Conservation (phyloP, 2,888 invertebrate species). For the Gari tellinella region DNA sequence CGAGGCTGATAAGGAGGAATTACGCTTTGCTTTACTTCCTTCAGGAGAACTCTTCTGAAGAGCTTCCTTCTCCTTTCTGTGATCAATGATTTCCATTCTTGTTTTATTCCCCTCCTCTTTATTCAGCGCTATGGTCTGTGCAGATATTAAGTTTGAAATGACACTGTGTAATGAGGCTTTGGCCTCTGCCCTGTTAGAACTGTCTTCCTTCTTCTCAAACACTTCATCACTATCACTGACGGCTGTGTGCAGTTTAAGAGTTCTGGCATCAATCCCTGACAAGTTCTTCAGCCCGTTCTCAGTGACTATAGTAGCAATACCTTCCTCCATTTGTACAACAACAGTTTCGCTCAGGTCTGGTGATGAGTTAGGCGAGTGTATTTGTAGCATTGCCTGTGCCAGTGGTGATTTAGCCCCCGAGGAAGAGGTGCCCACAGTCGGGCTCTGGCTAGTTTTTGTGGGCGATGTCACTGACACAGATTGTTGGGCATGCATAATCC, state of each 20-base stretch:
- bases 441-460: slow-evolving; percentile 23
- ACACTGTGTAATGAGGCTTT: slow-evolving; percentile 64
- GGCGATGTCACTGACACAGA: slow-evolving; percentile 29
- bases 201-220: slow-evolving; percentile 36
- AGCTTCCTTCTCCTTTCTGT: slow-evolving; percentile 6
- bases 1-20: slow-evolving; percentile 1
- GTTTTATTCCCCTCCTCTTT: slow-evolving; percentile 50
- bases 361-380: slow-evolving; percentile 45
- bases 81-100: slow-evolving; percentile 10
- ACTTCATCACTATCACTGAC: slow-evolving; percentile 52
- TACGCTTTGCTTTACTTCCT: slow-evolving; percentile 9
- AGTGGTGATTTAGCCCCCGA: slow-evolving; percentile 47
- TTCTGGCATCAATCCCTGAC: background rate
- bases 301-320: slow-evolving; percentile 37
- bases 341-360: slow-evolving; percentile 43
- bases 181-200: slow-evolving; percentile 18
- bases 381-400: slow-evolving; percentile 55
- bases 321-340: slow-evolving; percentile 51
- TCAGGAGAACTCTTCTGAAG: slow-evolving; percentile 7
- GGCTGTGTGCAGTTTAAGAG: slow-evolving; percentile 2
- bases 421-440: slow-evolving; percentile 8
- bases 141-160: slow-evolving; percentile 71
- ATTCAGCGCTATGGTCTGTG: slow-evolving; percentile 47
- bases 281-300: slow-evolving; percentile 12
- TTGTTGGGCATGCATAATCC: slow-evolving; percentile 43